Evolutionary conservation across 2,888 invertebrate species (phyloP).

Genomic region (Cistogaster globosa): DNA sequence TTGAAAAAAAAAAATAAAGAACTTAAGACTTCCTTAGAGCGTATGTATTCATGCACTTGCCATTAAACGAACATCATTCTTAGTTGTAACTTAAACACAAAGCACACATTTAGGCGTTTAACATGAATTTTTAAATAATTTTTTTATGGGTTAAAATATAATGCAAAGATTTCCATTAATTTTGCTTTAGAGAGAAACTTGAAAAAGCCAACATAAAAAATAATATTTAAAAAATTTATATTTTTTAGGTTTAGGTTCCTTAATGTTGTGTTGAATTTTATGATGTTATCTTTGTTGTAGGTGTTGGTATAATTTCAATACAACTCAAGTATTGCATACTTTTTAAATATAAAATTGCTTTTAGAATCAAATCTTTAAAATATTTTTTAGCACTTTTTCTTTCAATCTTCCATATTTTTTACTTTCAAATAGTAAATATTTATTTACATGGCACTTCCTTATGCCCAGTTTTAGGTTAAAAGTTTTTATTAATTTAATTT

Average conservation of each 20-base stretch:
- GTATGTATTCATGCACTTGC: slow-evolving; percentile 14
- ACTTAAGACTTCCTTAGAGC: slow-evolving; percentile 11
- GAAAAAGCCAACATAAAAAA: too few relatives aligned
- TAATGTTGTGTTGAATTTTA: too few relatives aligned
- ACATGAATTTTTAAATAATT: not conserved
- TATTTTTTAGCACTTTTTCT: not conserved
- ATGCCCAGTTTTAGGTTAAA: slow-evolving; percentile 25
- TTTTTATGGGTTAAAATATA: not conserved
- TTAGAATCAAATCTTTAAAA: not conserved
- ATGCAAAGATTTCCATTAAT: too few relatives aligned
- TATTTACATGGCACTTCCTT: slow-evolving; percentile 4
- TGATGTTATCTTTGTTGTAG: not conserved
- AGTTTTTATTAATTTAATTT: slow-evolving; percentile 26
- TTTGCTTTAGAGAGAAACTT: too few relatives aligned
- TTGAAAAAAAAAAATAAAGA: slow-evolving; percentile 3
- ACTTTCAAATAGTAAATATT: not conserved
- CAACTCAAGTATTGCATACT: not conserved
- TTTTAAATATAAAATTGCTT: slow-evolving; percentile 8
- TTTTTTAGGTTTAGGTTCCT: too few relatives aligned
- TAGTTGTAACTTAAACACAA: slow-evolving; percentile 33
- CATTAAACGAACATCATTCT: slow-evolving; percentile 44
- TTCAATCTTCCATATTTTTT: not conserved
- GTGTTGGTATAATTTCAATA: not conserved
- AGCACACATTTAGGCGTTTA: slow-evolving; percentile 54
- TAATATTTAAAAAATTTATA: too few relatives aligned